phyloP scores from a whole-genome alignment of 2,797 vertebrate genomes.

The Smutsia gigantea region DNA sequence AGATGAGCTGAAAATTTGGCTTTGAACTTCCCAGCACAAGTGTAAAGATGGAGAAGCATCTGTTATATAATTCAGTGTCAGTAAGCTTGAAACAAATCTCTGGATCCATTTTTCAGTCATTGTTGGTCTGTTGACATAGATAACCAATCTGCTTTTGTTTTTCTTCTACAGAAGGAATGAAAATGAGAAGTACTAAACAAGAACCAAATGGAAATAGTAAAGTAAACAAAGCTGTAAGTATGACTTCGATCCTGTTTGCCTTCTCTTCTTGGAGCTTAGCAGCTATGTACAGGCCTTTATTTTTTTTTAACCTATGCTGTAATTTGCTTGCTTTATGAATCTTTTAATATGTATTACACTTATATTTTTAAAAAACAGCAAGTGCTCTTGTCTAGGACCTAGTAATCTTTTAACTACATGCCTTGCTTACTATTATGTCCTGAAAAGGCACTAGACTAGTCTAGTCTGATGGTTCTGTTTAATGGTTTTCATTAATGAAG shows the following conservation, averaged over 20 bases:
- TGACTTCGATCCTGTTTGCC: neutral
- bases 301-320: neutral
- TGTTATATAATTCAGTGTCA: neutral
- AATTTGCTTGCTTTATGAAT: conserved; percentile 20
- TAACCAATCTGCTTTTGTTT: neutral
- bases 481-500: neutral
- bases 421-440: neutral
- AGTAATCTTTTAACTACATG: conserved; percentile 23
- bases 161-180: conserved; percentile 93
- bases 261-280: neutral
- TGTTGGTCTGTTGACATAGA: neutral
- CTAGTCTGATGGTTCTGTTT: neutral
- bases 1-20: conserved; percentile 29
- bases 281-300: neutral
- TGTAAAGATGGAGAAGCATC: conserved; percentile 16
- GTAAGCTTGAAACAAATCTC: conserved; percentile 47
- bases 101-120: conserved; percentile 9
- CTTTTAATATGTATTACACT: neutral
- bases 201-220: conserved; percentile 94
- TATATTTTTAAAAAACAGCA: neutral
- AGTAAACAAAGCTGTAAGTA: conserved; percentile 92
- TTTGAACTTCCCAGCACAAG: conserved; percentile 10
- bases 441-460: neutral
- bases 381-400: neutral
- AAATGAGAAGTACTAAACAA: conserved; percentile 96